These are phyloP conservation scores for Leptopilina myrica DNA, from an alignment of 2,888 invertebrate genomes.

Conservation along the genomic window DNA sequence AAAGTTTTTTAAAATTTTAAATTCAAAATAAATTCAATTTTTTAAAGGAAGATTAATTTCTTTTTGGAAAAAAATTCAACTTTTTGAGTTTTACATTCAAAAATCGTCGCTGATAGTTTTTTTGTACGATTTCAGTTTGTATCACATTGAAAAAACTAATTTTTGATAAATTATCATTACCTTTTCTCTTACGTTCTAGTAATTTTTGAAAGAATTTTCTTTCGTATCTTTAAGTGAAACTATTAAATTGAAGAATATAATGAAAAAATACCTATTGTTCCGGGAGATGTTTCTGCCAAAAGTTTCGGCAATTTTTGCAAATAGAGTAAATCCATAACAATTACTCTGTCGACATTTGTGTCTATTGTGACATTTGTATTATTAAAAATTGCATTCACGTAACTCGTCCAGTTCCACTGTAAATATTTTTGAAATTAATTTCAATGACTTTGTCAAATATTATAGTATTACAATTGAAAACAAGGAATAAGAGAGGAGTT, in stretches of 20 bases:
- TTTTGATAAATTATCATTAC: background rate
- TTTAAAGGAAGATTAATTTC: background rate
- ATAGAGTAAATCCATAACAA: constrained; percentile 83
- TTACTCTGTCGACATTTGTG: constrained; percentile 79
- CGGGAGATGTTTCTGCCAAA: constrained; percentile 78
- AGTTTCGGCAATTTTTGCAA: constrained; percentile 80
- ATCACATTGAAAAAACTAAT: no score
- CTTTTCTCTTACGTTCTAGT: background rate
- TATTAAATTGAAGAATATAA: no score
- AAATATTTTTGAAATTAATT: constrained; percentile 51
- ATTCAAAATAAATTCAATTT: no score
- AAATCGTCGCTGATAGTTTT: no score
- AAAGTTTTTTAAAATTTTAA: no score
- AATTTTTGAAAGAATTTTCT: background rate
- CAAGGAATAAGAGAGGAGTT: background rate
- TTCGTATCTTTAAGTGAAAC: no score
- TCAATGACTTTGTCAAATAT: background rate
- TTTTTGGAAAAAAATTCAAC: background rate
- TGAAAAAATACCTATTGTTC: constrained; percentile 78
- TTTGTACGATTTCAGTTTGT: no score
- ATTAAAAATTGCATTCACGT: constrained; percentile 80
- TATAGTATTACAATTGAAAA: background rate
- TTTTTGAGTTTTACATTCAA: no score
- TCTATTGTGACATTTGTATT: constrained; percentile 80
- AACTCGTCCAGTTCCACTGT: constrained; percentile 83